Evolutionary conservation across 2,797 vertebrate species (phyloP).

Genomic region (Tapirus indicus): DNA sequence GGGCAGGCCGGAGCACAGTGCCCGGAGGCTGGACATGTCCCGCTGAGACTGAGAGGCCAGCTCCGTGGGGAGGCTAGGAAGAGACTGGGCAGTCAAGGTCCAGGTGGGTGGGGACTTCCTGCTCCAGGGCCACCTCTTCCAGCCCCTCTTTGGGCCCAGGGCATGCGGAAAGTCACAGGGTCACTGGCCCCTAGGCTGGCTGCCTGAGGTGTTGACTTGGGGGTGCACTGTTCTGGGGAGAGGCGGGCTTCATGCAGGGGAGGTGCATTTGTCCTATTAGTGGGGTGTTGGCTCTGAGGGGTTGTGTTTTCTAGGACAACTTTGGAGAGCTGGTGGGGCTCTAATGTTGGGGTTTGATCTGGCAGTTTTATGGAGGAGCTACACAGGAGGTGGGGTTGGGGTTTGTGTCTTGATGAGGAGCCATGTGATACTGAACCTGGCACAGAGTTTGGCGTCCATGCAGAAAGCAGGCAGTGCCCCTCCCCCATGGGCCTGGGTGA

Average conservation of each 20-base stretch:
- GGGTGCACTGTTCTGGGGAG: background rate
- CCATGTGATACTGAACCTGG: background rate
- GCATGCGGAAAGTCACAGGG: conserved; percentile 68
- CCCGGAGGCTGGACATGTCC: conserved; percentile 92
- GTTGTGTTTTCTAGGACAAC: background rate
- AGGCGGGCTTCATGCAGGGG: background rate
- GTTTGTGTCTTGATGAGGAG: background rate
- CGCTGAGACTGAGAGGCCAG: background rate
- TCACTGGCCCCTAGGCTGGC: conserved; percentile 55
- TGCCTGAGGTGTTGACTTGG: background rate
- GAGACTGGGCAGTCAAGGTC: background rate
- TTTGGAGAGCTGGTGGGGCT: background rate
- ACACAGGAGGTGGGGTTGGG: no score
- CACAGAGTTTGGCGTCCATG: background rate
- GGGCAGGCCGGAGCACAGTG: conserved; percentile 93
- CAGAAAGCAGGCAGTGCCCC: background rate
- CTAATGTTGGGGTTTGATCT: background rate
- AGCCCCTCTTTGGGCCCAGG: conserved; percentile 81
- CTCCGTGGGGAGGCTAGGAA: background rate
- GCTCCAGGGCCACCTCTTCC: conserved; percentile 79
- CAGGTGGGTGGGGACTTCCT: background rate
- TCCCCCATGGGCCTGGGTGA: background rate
- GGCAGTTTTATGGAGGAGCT: background rate
- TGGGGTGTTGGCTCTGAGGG: background rate
- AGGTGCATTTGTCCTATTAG: background rate